Evolutionary conservation across 2,113 vertebrate genomes (phyloP), one percentile per base, ranked within the genome.

Genomic region (Salvelinus alpinus): DNA sequence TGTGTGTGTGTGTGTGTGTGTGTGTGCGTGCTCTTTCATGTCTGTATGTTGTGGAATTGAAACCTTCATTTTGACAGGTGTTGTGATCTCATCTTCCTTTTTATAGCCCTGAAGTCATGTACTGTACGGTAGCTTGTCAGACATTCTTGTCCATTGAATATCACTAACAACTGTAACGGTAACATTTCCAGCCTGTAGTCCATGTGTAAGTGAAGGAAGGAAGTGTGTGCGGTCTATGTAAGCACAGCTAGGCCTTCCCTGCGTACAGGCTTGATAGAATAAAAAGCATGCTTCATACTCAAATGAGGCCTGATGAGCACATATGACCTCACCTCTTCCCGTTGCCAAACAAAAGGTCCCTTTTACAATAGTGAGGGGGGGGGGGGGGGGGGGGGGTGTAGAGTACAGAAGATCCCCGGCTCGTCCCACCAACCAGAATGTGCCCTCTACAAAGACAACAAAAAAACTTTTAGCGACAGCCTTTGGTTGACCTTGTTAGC

Each of bases 401-500:
- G 29, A 29, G 68, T 4, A 14, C 18, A 22, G 16, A 22, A 81
- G 72, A 71, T 79, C 18, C 64, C 78, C 57, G 77, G 44, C 74
- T 78, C 48, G 80, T 72, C 74, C 69, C 68, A 64, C 68, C 78
- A 76, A 84, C 83, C 73, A 34, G 48, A 78, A 79, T 47, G 20
- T 60, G 70, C 24, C 27, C 67, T 51, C 80, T 77, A 77, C 77
- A 85, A 80, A 74, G 70, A 71, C 29, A 5, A 77, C 44, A 54
- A 47, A 78, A 78, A 59, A 1, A 91, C 87, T 91, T 88, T 87
- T 89, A 86, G 89, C 88, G 89, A 66, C 89, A 88, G 88, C 88
- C 91, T 90, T 78, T 73, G 86, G 89, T 89, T 93, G 95, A 95
- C 95, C 95, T 94, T 93, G 91, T 93, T 94, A 94, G 90, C 85